Base-by-base conservation (phyloP, 1,140 invertebrate genomes). In the Drosophila tristis region DNA sequence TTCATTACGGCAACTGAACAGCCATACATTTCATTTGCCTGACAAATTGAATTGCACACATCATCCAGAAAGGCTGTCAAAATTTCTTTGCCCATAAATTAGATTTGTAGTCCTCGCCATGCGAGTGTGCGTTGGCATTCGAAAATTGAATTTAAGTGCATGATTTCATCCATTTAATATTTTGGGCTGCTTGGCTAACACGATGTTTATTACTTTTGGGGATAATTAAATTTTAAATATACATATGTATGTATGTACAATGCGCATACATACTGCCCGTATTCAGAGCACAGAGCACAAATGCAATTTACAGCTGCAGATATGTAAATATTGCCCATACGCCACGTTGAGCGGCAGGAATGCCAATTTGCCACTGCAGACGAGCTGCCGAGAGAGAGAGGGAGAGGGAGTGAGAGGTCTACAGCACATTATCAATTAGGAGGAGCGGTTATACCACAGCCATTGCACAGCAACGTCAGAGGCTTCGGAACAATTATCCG, bases 271-370 rank as follows among this genome's bases (percentile, higher is more conserved):
- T 1, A 20, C 20, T 20, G 20, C 20, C 2, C 20, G 20, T 20
- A 20, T 20, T 20, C 20, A 20, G 20, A 20, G 23, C 23, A 25
- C 23, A 25, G 23, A 25, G 23, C 23, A 23, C 2, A 25, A 25
- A 25, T 25, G 23, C 23, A 25, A 25, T 25, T 25, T 25, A 25
- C 23, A 25, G 23, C 23, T 25, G 23, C 23, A 25, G 23, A 75
- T 78, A 75, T 87, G 55, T 75, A 75, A 81, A 86, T 87, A 81
- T 87, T 51, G 55, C 78, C 65, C 71, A 89, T 87, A 79, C 82
- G 84, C 82, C 87, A 82, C 75, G 78, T 70, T 79, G 78, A 16
- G 25, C 53, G 49, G 2, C 15, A 55, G 71, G 68, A 65, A 75
- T 74, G 35, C 48, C 42, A 35, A 20, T 20, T 20, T 50, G 39